Conservation (phyloP, 2,888 invertebrate species). For the Serripes groenlandicus region DNA sequence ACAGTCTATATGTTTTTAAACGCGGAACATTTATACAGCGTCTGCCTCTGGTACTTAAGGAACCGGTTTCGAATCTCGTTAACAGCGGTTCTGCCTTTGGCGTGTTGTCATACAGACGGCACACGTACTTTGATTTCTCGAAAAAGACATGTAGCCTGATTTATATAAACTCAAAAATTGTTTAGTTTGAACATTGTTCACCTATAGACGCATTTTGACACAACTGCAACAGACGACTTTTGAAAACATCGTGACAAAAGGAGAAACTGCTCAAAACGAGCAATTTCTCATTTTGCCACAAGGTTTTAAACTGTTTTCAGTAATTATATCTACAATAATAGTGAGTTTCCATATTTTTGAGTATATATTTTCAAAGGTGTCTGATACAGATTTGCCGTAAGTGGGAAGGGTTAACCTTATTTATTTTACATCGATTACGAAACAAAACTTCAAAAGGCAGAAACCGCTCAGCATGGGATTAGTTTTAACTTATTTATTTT, state of each 20-base stretch:
- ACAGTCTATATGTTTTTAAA: too few relatives aligned
- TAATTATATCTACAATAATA: not conserved
- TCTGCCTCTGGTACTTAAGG: too few relatives aligned
- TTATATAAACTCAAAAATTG: too few relatives aligned
- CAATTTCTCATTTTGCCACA: conserved; percentile 9
- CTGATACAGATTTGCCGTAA: not conserved
- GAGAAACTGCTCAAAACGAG: not conserved
- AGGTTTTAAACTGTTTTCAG: not conserved
- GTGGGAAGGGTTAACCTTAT: not conserved
- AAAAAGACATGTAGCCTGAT: too few relatives aligned
- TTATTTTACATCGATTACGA: not conserved
- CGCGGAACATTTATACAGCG: too few relatives aligned
- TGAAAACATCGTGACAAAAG: not conserved
- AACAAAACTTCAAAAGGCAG: not conserved
- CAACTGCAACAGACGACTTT: too few relatives aligned
- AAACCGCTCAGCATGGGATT: not conserved
- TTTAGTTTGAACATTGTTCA: too few relatives aligned
- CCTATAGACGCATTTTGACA: too few relatives aligned
- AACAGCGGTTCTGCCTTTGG: too few relatives aligned
- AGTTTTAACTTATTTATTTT: not conserved
- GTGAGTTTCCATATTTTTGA: not conserved
- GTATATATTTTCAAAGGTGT: not conserved
- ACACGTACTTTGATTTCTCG: too few relatives aligned
- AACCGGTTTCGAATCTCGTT: too few relatives aligned
- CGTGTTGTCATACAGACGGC: too few relatives aligned